A percentile compares a stretch with the other conserved stretches of the same genome.
Evolutionary conservation across 2,113 vertebrate genomes (phyloP).

Genomic region (Polyodon spathula): DNA sequence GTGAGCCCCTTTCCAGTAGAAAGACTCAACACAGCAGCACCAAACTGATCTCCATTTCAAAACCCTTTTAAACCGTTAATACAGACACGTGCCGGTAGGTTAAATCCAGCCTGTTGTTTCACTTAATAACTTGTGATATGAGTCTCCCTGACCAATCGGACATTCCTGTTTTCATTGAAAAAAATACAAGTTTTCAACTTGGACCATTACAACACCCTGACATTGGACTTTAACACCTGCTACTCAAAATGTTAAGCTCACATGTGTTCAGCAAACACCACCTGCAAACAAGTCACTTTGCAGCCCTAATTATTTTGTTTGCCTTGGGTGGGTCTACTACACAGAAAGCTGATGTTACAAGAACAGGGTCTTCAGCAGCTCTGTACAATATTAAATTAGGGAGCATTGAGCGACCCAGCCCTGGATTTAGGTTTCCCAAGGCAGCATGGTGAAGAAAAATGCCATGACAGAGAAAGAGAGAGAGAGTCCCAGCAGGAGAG

Average conservation of each 20-base stretch:
- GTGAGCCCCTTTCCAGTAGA: too few species aligned
- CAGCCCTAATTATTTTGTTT: slow-evolving; percentile 7
- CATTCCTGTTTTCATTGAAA: background rate
- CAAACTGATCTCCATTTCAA: too few species aligned
- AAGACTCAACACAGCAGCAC: too few species aligned
- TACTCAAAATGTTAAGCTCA: background rate
- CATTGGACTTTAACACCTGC: background rate
- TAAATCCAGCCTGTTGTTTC: background rate
- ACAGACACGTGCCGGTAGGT: too few species aligned
- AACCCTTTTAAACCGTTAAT: too few species aligned
- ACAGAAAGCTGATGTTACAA: slow-evolving; percentile 3
- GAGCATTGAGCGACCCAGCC: background rate
- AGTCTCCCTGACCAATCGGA: background rate
- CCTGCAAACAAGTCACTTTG: background rate
- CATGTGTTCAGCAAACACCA: slow-evolving; percentile 1
- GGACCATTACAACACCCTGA: background rate
- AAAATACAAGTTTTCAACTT: slow-evolving; percentile 1
- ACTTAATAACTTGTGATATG: background rate
- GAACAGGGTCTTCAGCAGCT: slow-evolving; percentile 24
- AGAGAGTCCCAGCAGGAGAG: too few species aligned
- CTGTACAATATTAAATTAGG: slow-evolving; percentile 18
- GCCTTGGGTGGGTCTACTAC: slow-evolving; percentile 7
- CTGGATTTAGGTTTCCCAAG: background rate
- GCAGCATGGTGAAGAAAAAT: slow-evolving; percentile 25
- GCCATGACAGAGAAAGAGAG: too few species aligned